Percentiles rank a stretch among this genome's conserved stretches.
These are phyloP conservation scores for Pachliopta kotzebuea DNA, from an alignment of 2,888 invertebrate species.

Conservation along the genomic window DNA sequence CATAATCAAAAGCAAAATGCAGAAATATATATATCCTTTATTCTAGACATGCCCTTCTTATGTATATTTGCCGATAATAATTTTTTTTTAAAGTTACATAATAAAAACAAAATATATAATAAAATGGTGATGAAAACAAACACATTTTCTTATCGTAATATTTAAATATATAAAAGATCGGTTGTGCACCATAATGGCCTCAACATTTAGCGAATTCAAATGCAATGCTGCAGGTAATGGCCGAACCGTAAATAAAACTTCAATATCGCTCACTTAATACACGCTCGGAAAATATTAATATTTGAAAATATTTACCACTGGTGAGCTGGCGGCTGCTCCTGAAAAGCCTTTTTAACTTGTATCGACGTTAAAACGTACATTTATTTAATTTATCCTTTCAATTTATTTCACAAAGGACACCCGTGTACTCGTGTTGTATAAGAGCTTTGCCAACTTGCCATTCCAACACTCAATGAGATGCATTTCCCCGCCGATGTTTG, in stretches of 20 bases:
- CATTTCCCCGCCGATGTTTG: conserved; percentile 3
- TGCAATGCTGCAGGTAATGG: conserved; percentile 14
- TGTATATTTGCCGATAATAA: too few species aligned
- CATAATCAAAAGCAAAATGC: too few species aligned
- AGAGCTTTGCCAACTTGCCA: conserved; percentile 8
- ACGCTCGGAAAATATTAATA: conserved; percentile 8
- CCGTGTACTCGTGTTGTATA: not conserved
- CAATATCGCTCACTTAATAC: conserved; percentile 8
- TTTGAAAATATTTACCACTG: not conserved
- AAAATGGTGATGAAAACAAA: not conserved
- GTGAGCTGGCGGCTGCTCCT: not conserved
- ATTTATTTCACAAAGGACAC: conserved; percentile 4
- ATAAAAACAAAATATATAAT: too few species aligned
- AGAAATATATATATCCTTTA: too few species aligned
- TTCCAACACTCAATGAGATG: conserved; percentile 8
- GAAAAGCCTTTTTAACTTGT: not conserved
- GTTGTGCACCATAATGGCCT: conserved; percentile 7
- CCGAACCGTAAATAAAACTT: conserved; percentile 6
- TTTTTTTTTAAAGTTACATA: too few species aligned
- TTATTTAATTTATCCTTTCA: not conserved
- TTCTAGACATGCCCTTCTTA: too few species aligned
- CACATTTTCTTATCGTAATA: not conserved
- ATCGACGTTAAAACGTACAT: conserved; percentile 5
- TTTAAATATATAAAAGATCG: not conserved
- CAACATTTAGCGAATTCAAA: conserved; percentile 16